Percentiles rank a stretch among this genome's conserved stretches.
These are phyloP conservation scores for Speoplatyrhinus poulsoni DNA, from an alignment of 2,113 vertebrate species.

Conservation along the genomic window DNA sequence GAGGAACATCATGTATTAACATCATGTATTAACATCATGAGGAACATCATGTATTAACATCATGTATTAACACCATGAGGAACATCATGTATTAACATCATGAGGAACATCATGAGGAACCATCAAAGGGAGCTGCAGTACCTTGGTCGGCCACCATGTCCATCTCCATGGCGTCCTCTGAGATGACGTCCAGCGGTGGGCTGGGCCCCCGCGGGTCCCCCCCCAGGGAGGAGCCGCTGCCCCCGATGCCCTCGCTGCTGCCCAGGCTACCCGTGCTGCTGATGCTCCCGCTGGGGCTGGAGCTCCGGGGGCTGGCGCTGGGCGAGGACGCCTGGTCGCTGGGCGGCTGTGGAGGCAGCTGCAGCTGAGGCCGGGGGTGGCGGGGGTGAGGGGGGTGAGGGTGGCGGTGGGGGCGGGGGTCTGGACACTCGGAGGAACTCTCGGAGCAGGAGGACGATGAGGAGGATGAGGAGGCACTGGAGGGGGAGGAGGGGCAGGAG, in stretches of 20 bases:
- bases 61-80: too few relatives aligned
- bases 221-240: conserved; percentile 37
- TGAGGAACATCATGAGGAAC: too few relatives aligned
- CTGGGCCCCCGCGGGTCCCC: conserved; percentile 57
- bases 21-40: too few relatives aligned
- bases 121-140: too few relatives aligned
- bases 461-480: conserved; percentile 48
- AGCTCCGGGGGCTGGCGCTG: conserved; percentile 61
- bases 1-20: too few relatives aligned
- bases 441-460: conserved; percentile 47
- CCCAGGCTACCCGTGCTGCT: conserved; percentile 45
- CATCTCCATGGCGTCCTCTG: conserved; percentile 83
- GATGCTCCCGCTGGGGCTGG: conserved; percentile 61
- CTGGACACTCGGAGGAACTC: conserved; percentile 59
- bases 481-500: conserved; percentile 71
- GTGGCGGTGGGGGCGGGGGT: neutral
- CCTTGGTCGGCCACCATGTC: conserved; percentile 58
- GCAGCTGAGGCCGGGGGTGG: conserved; percentile 32
- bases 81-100: too few relatives aligned
- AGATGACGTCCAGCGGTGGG: conserved; percentile 82
- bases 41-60: too few relatives aligned
- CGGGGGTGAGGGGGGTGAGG: conserved; percentile 30
- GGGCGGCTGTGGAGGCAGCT: conserved; percentile 40
- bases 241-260: conserved; percentile 58
- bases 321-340: conserved; percentile 56